Percentiles rank a stretch among this genome's conserved stretches.
Conservation (phyloP, 1,140 invertebrate genomes). For the Sminthurides bifidus region DNA sequence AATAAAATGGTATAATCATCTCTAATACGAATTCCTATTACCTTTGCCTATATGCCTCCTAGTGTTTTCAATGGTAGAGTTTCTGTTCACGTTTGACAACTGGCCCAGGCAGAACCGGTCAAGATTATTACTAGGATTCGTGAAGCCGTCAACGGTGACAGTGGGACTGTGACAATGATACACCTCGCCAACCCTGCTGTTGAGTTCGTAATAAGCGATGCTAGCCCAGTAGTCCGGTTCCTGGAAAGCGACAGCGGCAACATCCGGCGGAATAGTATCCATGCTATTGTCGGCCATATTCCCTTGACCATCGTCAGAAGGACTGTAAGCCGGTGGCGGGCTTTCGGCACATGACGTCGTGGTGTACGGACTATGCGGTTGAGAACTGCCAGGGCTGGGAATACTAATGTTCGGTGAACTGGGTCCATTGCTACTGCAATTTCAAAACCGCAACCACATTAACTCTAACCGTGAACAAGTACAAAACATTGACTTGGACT, state of each 20-base stretch:
- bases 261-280: conserved; percentile 48
- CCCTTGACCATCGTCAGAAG: conserved; percentile 54
- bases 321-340: conserved; percentile 85
- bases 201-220: conserved; percentile 92
- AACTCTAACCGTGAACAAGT: not conserved
- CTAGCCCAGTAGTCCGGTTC: conserved; percentile 91
- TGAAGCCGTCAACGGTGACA: conserved; percentile 91
- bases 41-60: conserved; percentile 90
- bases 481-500: not conserved
- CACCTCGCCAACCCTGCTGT: conserved; percentile 86
- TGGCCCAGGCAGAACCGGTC: conserved; percentile 90
- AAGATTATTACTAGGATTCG: conserved; percentile 87
- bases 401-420: conserved; percentile 36
- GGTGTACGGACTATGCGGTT: conserved; percentile 58
- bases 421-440: conserved; percentile 32
- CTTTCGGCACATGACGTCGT: conserved; percentile 53
- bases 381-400: conserved; percentile 43
- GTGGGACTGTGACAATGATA: conserved; percentile 85
- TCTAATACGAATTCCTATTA: conserved; percentile 27
- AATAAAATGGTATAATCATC: not conserved
- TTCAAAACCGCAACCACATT: conserved; percentile 1
- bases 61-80: conserved; percentile 97
- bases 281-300: conserved; percentile 34
- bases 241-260: conserved; percentile 40
- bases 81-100: conserved; percentile 91